Evolutionary conservation across 2,888 invertebrate species (phyloP), one percentile per base, ranked within the genome.

Genomic region (Stenchaetothrips biformis): DNA sequence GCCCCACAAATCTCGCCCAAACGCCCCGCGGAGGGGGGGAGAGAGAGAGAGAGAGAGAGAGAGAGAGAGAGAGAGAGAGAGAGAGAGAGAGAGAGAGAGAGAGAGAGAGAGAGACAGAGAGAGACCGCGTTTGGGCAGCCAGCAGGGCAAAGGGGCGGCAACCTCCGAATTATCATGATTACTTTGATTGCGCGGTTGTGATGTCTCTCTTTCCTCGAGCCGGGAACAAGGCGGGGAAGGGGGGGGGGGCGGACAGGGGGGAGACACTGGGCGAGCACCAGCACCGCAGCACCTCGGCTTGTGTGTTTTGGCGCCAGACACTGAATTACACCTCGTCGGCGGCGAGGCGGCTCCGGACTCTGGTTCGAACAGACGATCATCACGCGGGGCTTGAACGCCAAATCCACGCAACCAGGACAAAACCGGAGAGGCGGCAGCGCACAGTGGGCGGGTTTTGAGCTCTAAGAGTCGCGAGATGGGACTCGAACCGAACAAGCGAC

Each of bases 141-240:
- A 37, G 37, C 37, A 4, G 37, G 37, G 18, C 53, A 53, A 18
- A 11, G 53, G 53, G 53, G 53, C 53, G 53, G 53, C 53, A 53
- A 53, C 53, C 53, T 53, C 53, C 67, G 67, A 74, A 74, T 74
- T 21, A 74, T 74, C 67, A 74, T 74, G 67, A 74, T 74, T 74
- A 74, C 67, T 74, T 74, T 74, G 67, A 74, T 74, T 74, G 67
- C 67, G 67, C 67, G 67, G 67, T 74, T 74, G 67, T 74, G 67
- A 74, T 74, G 67, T 74, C 67, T 74, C 25, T 74, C 67, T 74
- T 25, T 74, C 25, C 67, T 11, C 67, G 67, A 25, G 67, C 8
- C 67, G n/a, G 67, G 67, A 9, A n/a, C 18, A 21, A n/a, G 67
- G 67, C 21, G 67, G n/a, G 21, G 59, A 18, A 37, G 37, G 37